These are phyloP conservation scores for Hymenochirus boettgeri DNA, from an alignment of 2,113 vertebrate genomes.

Conservation along the genomic window DNA sequence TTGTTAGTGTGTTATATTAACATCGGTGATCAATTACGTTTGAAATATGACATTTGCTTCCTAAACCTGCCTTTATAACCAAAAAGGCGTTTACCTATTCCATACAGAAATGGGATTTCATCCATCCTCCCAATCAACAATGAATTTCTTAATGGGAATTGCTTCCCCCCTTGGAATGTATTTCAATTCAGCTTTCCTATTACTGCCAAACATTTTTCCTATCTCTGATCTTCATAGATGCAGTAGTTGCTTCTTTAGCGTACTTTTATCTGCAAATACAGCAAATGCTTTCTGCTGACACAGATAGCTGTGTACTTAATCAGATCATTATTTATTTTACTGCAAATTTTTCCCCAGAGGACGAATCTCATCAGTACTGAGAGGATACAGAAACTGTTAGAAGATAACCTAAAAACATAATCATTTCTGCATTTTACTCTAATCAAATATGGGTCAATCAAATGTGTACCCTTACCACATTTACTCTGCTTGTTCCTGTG, in stretches of 20 bases:
- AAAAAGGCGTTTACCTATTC: neutral
- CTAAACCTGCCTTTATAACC: neutral
- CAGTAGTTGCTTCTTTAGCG: neutral
- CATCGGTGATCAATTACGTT: neutral
- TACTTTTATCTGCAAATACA: constrained; percentile 1
- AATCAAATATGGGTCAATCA: too few species aligned
- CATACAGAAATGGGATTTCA: too few species aligned
- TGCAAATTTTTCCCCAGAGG: neutral
- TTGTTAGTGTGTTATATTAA: too few species aligned
- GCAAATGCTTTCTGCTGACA: constrained; percentile 1
- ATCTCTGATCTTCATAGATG: neutral
- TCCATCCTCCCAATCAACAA: neutral
- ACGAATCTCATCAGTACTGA: neutral
- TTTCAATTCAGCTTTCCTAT: neutral
- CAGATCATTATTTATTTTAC: constrained; percentile 1
- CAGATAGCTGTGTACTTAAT: neutral
- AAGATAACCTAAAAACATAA: too few species aligned
- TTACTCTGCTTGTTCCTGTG: too few species aligned
- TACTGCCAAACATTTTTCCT: neutral
- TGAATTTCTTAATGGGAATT: neutral
- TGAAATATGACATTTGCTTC: neutral
- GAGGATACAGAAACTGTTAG: neutral
- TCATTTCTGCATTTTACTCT: too few species aligned
- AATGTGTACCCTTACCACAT: too few species aligned
- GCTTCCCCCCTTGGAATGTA: neutral